Evolutionary conservation across 2,797 vertebrate genomes (phyloP), one percentile per base, ranked within the genome.

Genomic region (Rousettus madagascariensis): DNA sequence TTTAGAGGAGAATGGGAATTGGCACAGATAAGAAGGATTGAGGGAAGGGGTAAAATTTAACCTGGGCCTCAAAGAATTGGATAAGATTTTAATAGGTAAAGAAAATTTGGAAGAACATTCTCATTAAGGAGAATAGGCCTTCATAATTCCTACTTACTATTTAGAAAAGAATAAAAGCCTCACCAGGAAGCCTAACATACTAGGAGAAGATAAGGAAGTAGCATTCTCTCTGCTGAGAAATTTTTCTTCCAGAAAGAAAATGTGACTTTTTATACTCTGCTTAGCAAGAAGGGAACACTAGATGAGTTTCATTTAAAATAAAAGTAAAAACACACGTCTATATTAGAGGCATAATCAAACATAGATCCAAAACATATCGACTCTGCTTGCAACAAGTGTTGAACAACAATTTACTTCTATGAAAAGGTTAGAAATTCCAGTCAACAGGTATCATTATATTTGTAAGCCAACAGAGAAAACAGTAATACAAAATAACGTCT

Each of bases 401-500:
- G 24, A 90, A 72, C 19, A 86, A 55, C 3, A 68, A 74, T 82
- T 91, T 65, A 71, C 24, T 84, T 93, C 26, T 38, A 86, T 43
- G 51, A 51, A 90, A 69, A 83, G 3, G 15, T 75, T 86, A 95
- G 86, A 93, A 63, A 85, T 87, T 91, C 53, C 30, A 86, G 28
- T 66, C 71, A 91, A 72, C 36, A 78, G 13, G 30, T 65, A 90
- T 82, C 38, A 65, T 38, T 86, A 36, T 38, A n/a, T 33, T 0
- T 86, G 46, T n/a, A 55, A 80, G 41, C 46, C 36, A 89, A 53
- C 41, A 69, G 41, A 86, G 63, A 94, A 94, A 93, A 80, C 9
- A 79, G 20, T 22, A 93, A 82, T 72, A 93, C n/a, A 93, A 96
- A 92, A 87, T 92, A 95, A 78, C 10, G 43, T 86, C 15, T 82